Base-by-base conservation (phyloP, 1,140 invertebrate genomes). In the Drosophila kurseongensis region DNA sequence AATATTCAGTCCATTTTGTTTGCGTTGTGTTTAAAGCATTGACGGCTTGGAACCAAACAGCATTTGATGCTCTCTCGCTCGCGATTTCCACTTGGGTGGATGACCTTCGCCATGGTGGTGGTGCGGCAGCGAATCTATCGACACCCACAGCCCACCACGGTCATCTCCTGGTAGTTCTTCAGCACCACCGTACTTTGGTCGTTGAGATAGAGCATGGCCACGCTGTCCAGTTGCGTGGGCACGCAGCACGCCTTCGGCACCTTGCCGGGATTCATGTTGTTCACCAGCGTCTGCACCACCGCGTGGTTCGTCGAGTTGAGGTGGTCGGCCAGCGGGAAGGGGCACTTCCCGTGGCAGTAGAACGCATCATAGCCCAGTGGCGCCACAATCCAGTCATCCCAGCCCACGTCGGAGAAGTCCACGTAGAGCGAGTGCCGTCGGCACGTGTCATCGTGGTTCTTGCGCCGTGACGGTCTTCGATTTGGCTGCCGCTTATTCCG, bases 311-410 rank as follows among this genome's bases (percentile, higher is more conserved):
- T 99, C 29, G 98, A 96, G 93, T 99, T 99, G 10, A 99, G 92
- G 93, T 99, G 97, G 81, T 98, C 97, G 27, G 97, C 95, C 62
- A 99, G 93, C 3, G 98, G 98, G 89, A 97, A 99, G 7, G 96
- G 96, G 93, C 98, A 99, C 80, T 98, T 96, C 4, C 99, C 98
- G 78, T 97, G 95, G 93, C 98, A 99, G 92, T 97, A 98, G 93
- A 95, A 99, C 0, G 98, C 98, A 77, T 99, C 96, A 93, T 99
- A 99, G 18, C 98, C 98, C 7, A 96, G 95, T 4, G 99, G 99
- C 7, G 98, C 98, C n/a, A 99, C 97, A 83, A 99, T 99, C 99
- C 99, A 99, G 93, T 99, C 98, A 88, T 97, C 97, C 99, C 99
- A 99, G 18, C 98, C 98, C 10, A 99, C 98, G 78, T 99, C 97